Conservation (phyloP, 2,797 vertebrate genomes). For the Argentina silus region DNA sequence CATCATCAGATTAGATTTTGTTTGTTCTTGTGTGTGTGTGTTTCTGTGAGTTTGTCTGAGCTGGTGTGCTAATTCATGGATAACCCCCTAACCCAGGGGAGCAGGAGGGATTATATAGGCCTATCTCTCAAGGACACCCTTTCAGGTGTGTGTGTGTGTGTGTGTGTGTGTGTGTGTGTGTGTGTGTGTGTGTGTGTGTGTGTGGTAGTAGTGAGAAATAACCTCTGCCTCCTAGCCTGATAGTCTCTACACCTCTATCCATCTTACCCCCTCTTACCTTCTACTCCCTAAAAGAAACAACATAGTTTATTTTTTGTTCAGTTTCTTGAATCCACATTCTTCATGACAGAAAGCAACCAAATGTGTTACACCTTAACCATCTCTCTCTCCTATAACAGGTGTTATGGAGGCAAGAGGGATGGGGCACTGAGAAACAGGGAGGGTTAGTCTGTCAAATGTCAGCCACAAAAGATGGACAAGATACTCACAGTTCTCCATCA, state of each 20-base stretch:
- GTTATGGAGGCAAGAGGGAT: not conserved
- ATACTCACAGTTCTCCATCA: not conserved
- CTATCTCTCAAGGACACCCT: conserved; percentile 43
- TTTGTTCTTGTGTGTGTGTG: not conserved
- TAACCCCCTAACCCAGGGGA: conserved; percentile 14
- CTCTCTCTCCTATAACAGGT: not conserved
- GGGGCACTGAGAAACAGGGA: not conserved
- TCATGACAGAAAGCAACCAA: not conserved
- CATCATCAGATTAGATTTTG: not conserved
- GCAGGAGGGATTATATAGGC: conserved; percentile 30
- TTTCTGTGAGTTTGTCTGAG: not conserved
- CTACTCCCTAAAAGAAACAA: not conserved
- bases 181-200: not conserved
- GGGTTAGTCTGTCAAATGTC: not conserved
- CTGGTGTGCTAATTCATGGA: conserved; percentile 26
- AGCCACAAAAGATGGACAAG: not conserved
- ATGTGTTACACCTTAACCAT: too few relatives aligned
- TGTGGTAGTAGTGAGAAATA: not conserved
- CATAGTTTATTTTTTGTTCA: not conserved
- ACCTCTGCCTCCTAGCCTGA: conserved; percentile 8
- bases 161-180: not conserved
- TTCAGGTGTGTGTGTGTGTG: not conserved
- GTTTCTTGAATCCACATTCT: not conserved
- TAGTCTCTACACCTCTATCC: not conserved
- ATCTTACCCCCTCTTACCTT: too few relatives aligned